Evolutionary conservation across 1,140 invertebrate species (phyloP), one percentile per base, ranked within the genome.

Genomic region (Pentalonia nigronervosa): DNA sequence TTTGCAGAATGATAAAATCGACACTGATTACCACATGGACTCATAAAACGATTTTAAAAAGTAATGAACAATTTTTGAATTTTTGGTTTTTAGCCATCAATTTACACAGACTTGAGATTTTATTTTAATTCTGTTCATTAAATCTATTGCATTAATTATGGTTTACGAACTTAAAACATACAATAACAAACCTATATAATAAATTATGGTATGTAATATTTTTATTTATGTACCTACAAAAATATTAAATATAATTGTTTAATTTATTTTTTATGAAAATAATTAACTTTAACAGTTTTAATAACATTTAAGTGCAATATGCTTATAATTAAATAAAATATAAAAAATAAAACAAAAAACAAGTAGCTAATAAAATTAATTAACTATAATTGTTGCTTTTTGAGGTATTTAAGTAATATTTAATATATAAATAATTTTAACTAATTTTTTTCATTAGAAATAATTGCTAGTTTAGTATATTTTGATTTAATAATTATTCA

Each of bases 381-480:
- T 36, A 83, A 84, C 45, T 50, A 48, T 48, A 2, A 48, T 87
- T 30, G 30, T 47, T 17, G 86, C 14, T 87, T 34, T 48, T 87
- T 87, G 17, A 30, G 47, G n/a, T n/a, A n/a, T n/a, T n/a, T n/a
- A n/a, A n/a, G n/a, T n/a, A n/a, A n/a, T n/a, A n/a, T n/a, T n/a
- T n/a, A n/a, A n/a, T n/a, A n/a, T n/a, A n/a, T 41, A 41, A 41
- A 41, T 41, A 3, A 23, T 83, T 92, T 25, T 23, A 93, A 34
- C 23, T 93, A 93, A 83, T 56, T 7, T 83, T 9, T 93, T 36
- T 48, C 1, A 20, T 14, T 87, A 83, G 14, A 93, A 83, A 25
- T 36, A 25, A 25, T 83, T 41, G n/a, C 41, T 53, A 56, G 23
- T 83, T 93, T n/a, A 47, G 96, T 50, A 21, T 88, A 60, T 45